Conservation (phyloP, 2,888 invertebrate genomes). For the Chromoteleia sp. region DNA sequence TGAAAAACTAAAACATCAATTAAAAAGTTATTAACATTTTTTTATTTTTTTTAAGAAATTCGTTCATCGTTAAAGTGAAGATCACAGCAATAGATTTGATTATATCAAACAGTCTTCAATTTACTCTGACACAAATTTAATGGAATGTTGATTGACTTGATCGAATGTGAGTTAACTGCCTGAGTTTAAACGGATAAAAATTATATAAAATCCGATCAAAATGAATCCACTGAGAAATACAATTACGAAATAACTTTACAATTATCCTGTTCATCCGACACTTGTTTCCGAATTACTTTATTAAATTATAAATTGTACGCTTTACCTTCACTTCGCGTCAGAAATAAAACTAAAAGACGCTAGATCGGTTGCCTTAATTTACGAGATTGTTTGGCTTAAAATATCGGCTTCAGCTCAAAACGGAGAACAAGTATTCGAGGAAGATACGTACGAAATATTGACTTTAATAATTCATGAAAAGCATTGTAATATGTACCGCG, state of each 20-base stretch:
- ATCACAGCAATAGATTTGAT: neutral
- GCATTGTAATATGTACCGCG: neutral
- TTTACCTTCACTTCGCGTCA: neutral
- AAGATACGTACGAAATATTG: constrained; percentile 26
- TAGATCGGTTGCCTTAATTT: constrained; percentile 21
- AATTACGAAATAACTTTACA: neutral
- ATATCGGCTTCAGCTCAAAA: constrained; percentile 6
- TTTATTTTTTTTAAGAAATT: no score
- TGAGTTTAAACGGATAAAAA: no score
- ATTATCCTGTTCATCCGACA: neutral
- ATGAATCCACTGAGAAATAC: neutral
- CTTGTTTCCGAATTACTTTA: neutral
- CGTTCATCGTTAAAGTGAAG: no score
- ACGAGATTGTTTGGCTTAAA: constrained; percentile 33
- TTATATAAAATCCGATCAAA: neutral
- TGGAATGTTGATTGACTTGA: neutral
- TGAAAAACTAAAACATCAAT: no score
- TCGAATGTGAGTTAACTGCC: neutral
- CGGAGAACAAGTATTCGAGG: no score
- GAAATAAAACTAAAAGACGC: constrained; percentile 4
- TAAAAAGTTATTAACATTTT: no score
- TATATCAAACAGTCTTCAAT: neutral
- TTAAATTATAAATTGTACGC: neutral
- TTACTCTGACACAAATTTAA: neutral
- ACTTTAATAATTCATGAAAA: constrained; percentile 44